Conservation (phyloP, 2,797 vertebrate species). For the Mus spretus region DNA sequence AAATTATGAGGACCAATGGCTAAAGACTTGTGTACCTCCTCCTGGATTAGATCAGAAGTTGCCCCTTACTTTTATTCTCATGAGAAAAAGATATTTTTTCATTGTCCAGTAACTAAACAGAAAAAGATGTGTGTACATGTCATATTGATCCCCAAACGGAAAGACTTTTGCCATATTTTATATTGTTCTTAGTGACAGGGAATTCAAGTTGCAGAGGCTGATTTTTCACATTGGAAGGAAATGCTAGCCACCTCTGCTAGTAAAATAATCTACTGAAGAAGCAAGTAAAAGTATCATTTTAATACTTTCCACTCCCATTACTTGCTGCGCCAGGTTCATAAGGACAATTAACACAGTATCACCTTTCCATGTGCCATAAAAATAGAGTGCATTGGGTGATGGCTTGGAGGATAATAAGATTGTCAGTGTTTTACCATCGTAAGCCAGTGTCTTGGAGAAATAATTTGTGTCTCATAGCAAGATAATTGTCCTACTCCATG, state of each 20-base stretch:
- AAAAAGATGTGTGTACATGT: background rate
- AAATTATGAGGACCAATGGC: background rate
- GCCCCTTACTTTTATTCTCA: background rate
- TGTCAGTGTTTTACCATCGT: background rate
- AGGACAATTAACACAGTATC: background rate
- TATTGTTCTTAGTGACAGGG: background rate
- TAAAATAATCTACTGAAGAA: background rate
- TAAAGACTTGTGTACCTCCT: background rate
- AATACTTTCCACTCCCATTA: background rate
- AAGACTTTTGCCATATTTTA: background rate
- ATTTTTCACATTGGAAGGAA: background rate
- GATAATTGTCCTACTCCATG: background rate
- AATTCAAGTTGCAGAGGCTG: background rate
- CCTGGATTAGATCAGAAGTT: background rate
- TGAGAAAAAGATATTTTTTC: background rate
- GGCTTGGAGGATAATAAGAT: background rate
- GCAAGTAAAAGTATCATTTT: background rate
- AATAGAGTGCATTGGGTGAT: background rate
- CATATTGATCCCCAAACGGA: background rate
- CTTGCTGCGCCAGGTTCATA: background rate
- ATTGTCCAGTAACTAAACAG: background rate
- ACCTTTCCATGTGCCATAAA: background rate
- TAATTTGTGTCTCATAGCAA: slow-evolving; percentile 17
- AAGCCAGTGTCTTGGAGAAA: background rate
- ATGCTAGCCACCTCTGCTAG: background rate